These are phyloP conservation scores for Stomatorhinus ivindoensis DNA, from an alignment of 2,113 vertebrate species.

Conservation along the genomic window DNA sequence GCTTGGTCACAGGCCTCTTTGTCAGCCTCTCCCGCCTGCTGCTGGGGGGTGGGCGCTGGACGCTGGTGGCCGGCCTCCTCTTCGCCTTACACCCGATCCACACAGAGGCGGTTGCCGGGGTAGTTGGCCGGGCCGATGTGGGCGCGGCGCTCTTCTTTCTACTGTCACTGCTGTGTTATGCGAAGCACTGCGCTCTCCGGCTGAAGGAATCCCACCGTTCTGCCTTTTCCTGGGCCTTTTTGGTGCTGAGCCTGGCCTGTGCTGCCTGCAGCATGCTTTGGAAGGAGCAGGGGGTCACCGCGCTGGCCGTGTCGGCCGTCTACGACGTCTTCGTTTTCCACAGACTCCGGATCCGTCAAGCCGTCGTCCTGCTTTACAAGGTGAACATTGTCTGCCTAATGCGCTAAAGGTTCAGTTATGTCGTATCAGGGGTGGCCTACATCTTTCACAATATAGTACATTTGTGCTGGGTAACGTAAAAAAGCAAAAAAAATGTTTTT, in stretches of 20 bases:
- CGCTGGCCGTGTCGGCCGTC: slow-evolving; percentile 76
- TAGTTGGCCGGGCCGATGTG: slow-evolving; percentile 86
- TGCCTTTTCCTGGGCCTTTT: slow-evolving; percentile 72
- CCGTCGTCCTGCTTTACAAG: slow-evolving; percentile 72
- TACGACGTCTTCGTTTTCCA: slow-evolving; percentile 89
- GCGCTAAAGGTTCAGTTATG: background rate
- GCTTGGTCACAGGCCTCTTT: slow-evolving; percentile 79
- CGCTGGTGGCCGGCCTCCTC: slow-evolving; percentile 81
- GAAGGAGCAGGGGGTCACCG: slow-evolving; percentile 95
- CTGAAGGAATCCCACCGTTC: slow-evolving; percentile 53
- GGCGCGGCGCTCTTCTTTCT: slow-evolving; percentile 89
- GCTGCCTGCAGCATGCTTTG: slow-evolving; percentile 90
- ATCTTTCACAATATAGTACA: background rate
- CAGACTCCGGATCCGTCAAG: slow-evolving; percentile 71
- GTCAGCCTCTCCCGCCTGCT: slow-evolving; percentile 78
- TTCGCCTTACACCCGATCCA: slow-evolving; percentile 90
- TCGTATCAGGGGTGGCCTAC: background rate
- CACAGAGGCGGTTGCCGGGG: slow-evolving; percentile 84
- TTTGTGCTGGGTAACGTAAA: background rate
- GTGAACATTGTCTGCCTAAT: slow-evolving; percentile 54
- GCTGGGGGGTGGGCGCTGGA: slow-evolving; percentile 79
- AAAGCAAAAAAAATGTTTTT: background rate
- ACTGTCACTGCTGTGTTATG: slow-evolving; percentile 81
- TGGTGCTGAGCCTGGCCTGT: slow-evolving; percentile 71
- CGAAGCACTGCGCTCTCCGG: slow-evolving; percentile 66